Evolutionary conservation across 2,113 vertebrate species (phyloP).

Genomic region (Prionailurus viverrinus): DNA sequence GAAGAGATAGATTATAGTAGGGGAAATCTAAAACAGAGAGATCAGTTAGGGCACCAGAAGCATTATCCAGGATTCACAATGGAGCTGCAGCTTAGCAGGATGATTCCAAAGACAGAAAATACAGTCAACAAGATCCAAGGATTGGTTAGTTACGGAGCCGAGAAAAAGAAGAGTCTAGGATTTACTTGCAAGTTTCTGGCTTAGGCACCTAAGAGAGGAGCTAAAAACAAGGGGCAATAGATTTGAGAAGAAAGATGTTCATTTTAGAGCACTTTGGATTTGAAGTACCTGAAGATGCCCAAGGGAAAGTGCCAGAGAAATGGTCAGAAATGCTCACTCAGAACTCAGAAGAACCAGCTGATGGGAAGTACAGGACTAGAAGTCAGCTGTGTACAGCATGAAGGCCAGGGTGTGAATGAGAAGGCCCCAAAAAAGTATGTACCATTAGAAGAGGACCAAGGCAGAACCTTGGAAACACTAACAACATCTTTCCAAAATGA

Average conservation of each 20-base stretch:
- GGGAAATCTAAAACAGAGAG: background rate
- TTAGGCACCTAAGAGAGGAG: background rate
- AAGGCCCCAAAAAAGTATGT: background rate
- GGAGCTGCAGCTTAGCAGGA: background rate
- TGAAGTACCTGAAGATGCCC: background rate
- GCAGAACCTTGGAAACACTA: background rate
- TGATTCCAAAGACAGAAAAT: constrained; percentile 7
- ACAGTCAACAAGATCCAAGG: background rate
- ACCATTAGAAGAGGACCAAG: background rate
- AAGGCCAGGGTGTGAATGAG: background rate
- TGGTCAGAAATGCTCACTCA: background rate
- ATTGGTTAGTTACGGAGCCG: background rate
- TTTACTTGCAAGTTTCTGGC: background rate
- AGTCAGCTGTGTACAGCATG: background rate
- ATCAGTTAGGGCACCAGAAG: background rate
- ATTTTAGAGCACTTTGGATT: background rate
- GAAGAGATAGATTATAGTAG: background rate
- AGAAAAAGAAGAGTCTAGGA: background rate
- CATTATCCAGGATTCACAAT: background rate
- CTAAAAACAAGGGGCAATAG: background rate
- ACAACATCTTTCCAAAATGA: background rate
- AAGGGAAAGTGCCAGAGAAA: background rate
- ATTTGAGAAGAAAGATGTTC: background rate
- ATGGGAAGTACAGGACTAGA: background rate
- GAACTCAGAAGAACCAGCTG: background rate